Base-by-base conservation (phyloP, 1,140 invertebrate species). In the Cherax destructor region DNA sequence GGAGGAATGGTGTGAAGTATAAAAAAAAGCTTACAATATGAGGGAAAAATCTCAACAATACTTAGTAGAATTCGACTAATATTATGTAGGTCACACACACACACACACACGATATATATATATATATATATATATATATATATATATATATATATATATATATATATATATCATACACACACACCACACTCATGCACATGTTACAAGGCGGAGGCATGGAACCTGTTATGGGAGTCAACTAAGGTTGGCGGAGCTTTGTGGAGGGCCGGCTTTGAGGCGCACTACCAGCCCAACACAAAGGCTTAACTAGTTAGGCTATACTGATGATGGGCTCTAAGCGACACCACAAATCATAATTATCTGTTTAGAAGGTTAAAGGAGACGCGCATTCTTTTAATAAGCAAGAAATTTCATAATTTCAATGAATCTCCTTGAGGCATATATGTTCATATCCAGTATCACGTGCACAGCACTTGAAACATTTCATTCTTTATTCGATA, bases 211-310 rank as follows among this genome's bases (percentile, higher is more conserved):
- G 21, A 72, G 24, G n/a, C 6, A n/a, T 30, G 69, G 5, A 72
- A 72, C 69, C 69, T 72, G 69, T 72, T 72, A 72, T 30, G 69
- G 7, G 61, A 10, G 69, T 72, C 3, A n/a, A 72, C 69, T 18
- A 72, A 24, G 69, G n/a, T 18, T 24, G 69, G n/a, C 21, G n/a
- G 69, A 72, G 69, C 69, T 72, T 72, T 72, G 69, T 72, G 69
- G n/a, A 24, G 69, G 69, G 69, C n/a, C 69, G 69, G 69, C 69
- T 72, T 72, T 72, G 69, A 72, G 69, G 21, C 69, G 7, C 69
- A 72, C 69, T 16, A 65, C 16, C 61, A 4, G 9, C 61, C 61
- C 61, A n/a, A 3, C 69, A 72, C 69, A 72, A 72, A 72, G 69
- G 69, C 24, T 72, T 5, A 4, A 21, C 69, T 72, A 72, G 69